Evolutionary conservation across 2,113 vertebrate genomes (phyloP).

Genomic region (Dasyornis broadbenti): DNA sequence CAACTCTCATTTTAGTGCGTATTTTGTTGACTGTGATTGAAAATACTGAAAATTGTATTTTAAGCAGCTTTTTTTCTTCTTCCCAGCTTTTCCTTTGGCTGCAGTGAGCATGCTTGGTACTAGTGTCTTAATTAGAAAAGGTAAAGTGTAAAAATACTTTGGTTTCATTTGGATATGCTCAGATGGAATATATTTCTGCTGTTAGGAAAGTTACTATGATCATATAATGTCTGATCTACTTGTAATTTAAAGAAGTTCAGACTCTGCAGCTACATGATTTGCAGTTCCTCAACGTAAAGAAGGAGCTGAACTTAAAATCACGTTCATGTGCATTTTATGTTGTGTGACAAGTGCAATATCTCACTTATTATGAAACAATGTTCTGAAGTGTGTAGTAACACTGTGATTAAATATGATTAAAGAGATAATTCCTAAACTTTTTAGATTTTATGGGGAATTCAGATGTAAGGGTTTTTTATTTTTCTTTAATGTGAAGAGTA

Average conservation of each 20-base stretch:
- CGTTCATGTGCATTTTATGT: background rate
- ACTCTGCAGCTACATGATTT: background rate
- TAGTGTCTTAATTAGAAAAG: conserved; percentile 82
- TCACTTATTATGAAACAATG: background rate
- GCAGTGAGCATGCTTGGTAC: conserved; percentile 80
- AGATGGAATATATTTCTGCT: background rate
- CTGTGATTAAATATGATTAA: background rate
- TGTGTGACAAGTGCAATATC: background rate
- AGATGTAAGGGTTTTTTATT: background rate
- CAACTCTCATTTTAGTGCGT: background rate
- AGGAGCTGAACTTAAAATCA: background rate
- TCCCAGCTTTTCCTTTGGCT: conserved; percentile 85
- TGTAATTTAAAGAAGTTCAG: background rate
- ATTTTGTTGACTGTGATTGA: background rate
- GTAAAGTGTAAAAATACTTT: conserved; percentile 67
- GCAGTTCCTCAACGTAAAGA: background rate
- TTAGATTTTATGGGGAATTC: background rate
- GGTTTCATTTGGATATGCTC: background rate
- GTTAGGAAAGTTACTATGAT: background rate
- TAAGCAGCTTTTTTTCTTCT: background rate
- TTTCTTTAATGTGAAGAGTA: background rate
- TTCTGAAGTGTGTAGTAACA: background rate
- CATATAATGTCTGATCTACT: background rate
- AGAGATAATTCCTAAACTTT: background rate
- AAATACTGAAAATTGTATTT: background rate